Evolutionary conservation across 2,113 vertebrate genomes (phyloP).

Genomic region (Ivindomyrus marchei): DNA sequence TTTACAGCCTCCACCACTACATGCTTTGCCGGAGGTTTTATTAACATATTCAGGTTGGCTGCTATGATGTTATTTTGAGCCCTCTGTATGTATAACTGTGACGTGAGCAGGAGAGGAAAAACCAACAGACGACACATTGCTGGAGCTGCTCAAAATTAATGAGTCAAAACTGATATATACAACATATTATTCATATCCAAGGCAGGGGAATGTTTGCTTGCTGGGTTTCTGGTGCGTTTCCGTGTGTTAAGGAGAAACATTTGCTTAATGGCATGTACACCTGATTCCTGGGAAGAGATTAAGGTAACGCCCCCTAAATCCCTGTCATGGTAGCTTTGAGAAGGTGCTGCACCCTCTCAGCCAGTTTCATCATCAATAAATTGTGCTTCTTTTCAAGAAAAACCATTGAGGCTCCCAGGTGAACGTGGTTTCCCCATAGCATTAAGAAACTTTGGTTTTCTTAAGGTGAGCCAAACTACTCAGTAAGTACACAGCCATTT

Average conservation of each 20-base stretch:
- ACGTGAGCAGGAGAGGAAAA: neutral
- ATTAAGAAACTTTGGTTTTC: neutral
- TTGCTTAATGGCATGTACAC: slow-evolving; percentile 94
- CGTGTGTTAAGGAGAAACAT: slow-evolving; percentile 87
- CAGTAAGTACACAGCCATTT: neutral
- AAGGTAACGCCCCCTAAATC: slow-evolving; percentile 80
- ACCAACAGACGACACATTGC: neutral
- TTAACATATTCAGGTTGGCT: neutral
- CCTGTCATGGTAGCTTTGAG: slow-evolving; percentile 87
- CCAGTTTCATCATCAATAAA: slow-evolving; percentile 98
- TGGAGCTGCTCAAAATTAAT: neutral
- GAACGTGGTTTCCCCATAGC: neutral
- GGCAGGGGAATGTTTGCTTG: neutral
- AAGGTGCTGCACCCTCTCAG: slow-evolving; percentile 75
- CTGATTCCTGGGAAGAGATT: slow-evolving; percentile 79
- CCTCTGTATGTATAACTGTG: neutral
- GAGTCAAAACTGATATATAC: neutral
- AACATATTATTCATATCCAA: neutral
- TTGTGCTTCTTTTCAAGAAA: slow-evolving; percentile 90
- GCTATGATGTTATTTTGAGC: neutral
- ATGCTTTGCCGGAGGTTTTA: neutral
- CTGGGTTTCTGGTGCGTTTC: slow-evolving; percentile 92
- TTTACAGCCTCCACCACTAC: neutral
- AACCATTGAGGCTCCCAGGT: slow-evolving; percentile 29
- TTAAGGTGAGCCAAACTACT: neutral